These are phyloP conservation scores for Agrochola litura DNA, from an alignment of 2,888 invertebrate genomes.

Conservation along the genomic window DNA sequence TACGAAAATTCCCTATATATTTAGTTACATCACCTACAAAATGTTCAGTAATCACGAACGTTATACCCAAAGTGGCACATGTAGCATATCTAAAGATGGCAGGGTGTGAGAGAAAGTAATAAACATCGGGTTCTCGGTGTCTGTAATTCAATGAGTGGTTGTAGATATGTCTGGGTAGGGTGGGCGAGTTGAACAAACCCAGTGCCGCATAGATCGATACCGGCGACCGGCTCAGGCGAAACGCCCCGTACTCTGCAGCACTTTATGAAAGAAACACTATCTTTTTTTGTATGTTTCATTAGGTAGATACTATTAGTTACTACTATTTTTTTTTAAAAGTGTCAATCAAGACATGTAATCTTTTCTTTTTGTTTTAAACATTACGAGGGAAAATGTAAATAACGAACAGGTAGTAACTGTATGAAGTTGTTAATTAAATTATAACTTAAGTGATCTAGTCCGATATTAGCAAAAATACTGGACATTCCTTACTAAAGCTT, in stretches of 20 bases:
- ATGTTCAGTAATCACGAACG: constrained; percentile 36
- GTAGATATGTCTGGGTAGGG: constrained; percentile 66
- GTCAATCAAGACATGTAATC: not conserved
- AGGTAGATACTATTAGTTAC: not conserved
- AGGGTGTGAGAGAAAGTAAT: constrained; percentile 63
- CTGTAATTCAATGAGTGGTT: constrained; percentile 69
- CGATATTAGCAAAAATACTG: not conserved
- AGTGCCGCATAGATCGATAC: constrained; percentile 73
- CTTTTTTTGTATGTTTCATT: constrained; percentile 28
- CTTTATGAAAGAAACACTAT: constrained; percentile 64
- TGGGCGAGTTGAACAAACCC: constrained; percentile 71
- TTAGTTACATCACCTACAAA: constrained; percentile 5
- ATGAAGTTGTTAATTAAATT: not conserved
- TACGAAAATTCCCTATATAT: not conserved
- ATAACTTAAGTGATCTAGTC: not conserved
- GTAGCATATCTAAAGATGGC: constrained; percentile 45
- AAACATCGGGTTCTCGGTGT: constrained; percentile 67
- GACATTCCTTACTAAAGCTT: not conserved
- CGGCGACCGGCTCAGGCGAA: constrained; percentile 60
- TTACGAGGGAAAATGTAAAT: not conserved
- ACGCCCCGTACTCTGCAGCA: constrained; percentile 66
- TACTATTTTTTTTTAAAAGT: not conserved
- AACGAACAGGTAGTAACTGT: not conserved
- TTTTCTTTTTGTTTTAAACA: not conserved
- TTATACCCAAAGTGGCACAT: constrained; percentile 39